Conservation (phyloP, 2,113 vertebrate species). For the Micromys minutus region DNA sequence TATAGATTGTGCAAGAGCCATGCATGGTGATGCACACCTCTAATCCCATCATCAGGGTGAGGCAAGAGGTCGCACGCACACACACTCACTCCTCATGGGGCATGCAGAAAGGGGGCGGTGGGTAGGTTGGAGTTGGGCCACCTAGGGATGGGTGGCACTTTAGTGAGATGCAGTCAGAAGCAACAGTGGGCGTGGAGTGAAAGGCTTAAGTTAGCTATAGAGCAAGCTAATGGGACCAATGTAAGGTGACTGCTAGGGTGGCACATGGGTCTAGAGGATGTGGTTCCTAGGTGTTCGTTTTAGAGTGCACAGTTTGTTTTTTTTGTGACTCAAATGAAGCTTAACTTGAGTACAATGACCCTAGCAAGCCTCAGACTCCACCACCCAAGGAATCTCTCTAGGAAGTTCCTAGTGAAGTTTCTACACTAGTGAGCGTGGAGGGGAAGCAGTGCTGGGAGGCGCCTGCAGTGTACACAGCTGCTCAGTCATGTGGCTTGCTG, state of each 20-base stretch:
- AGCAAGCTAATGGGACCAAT: too few species aligned
- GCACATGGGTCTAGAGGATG: background rate
- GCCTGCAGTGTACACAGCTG: background rate
- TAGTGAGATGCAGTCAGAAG: background rate
- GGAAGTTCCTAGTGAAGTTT: background rate
- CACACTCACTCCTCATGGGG: background rate
- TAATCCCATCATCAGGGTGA: background rate
- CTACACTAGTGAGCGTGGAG: background rate
- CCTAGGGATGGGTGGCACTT: background rate
- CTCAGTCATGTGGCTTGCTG: constrained; percentile 56
- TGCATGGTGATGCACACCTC: background rate
- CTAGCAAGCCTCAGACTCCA: background rate
- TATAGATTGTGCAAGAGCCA: background rate
- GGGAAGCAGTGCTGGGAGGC: background rate
- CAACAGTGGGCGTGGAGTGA: background rate
- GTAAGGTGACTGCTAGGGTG: background rate
- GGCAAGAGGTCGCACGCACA: background rate
- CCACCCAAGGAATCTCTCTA: background rate
- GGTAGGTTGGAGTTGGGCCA: background rate
- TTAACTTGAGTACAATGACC: background rate
- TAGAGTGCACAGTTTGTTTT: background rate
- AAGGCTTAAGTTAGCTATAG: background rate
- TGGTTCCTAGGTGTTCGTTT: background rate
- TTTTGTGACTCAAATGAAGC: background rate
- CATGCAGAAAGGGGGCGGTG: background rate